Conservation (phyloP, 2,113 vertebrate species). For the Engystomops pustulosus region DNA sequence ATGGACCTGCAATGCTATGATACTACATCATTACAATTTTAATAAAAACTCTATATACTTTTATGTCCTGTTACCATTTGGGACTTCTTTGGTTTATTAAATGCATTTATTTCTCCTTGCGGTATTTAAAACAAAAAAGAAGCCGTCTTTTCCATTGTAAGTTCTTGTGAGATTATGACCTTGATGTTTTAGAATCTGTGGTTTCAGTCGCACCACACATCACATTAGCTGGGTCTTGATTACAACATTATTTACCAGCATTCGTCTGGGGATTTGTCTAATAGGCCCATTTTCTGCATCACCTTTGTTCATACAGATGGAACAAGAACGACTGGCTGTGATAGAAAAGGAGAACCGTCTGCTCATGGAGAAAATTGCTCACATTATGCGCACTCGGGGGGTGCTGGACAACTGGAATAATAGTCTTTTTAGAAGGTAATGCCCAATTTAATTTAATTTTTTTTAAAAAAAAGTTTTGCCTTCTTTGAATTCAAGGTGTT, state of each 20-base stretch:
- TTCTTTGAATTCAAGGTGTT: too few species aligned
- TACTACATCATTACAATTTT: too few species aligned
- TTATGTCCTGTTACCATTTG: background rate
- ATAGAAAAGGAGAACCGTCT: constrained; percentile 68
- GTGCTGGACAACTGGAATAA: constrained; percentile 70
- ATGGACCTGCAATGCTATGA: too few species aligned
- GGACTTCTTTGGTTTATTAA: background rate
- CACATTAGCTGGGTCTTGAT: constrained; percentile 4
- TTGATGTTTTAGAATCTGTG: background rate
- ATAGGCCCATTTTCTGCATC: background rate
- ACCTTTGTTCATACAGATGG: constrained; percentile 61
- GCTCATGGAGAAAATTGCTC: constrained; percentile 66
- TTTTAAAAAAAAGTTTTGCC: too few species aligned
- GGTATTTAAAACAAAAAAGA: background rate
- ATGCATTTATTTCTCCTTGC: background rate
- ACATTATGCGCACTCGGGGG: constrained; percentile 60
- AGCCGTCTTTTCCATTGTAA: background rate
- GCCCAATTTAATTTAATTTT: background rate
- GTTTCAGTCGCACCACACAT: background rate
- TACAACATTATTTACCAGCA: background rate
- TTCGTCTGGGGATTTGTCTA: background rate
- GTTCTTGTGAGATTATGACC: background rate
- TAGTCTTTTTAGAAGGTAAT: constrained; percentile 62
- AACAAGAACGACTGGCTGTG: constrained; percentile 65
- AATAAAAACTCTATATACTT: too few species aligned